These are phyloP conservation scores for Etheostoma spectabile DNA, from an alignment of 2,113 vertebrate species.

Conservation along the genomic window DNA sequence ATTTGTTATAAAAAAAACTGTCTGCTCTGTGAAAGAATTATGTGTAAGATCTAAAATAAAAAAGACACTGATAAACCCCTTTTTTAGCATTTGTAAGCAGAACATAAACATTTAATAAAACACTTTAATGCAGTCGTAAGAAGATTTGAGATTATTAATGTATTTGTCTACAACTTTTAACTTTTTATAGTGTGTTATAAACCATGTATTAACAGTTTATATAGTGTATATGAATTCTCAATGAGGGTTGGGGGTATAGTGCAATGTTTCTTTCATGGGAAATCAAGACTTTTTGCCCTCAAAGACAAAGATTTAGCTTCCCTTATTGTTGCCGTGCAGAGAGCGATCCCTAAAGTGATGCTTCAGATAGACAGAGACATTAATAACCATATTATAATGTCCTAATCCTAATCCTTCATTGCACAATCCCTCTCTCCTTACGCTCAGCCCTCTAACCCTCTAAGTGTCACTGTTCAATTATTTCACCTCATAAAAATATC, in stretches of 20 bases:
- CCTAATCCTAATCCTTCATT: conserved; percentile 69
- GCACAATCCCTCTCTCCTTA: conserved; percentile 44
- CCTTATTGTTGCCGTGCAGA: conserved; percentile 9
- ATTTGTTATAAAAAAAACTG: too few relatives aligned
- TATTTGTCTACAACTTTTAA: not conserved
- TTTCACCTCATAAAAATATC: not conserved
- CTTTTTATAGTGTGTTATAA: not conserved
- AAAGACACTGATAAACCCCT: too few relatives aligned
- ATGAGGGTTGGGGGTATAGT: too few relatives aligned
- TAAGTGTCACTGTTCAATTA: conserved; percentile 13
- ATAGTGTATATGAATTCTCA: not conserved
- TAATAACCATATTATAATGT: conserved; percentile 62
- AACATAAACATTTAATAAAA: not conserved
- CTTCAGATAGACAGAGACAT: conserved; percentile 44
- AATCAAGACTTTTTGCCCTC: not conserved
- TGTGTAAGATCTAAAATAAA: not conserved
- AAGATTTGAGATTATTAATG: not conserved
- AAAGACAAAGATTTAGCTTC: conserved; percentile 18
- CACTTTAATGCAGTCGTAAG: not conserved
- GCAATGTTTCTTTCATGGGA: rapidly evolving
- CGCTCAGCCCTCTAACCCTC: conserved; percentile 17
- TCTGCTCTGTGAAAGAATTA: too few relatives aligned
- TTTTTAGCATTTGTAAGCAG: not conserved
- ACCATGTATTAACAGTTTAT: not conserved
- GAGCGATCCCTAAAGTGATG: conserved; percentile 34